phyloP scores from a whole-genome alignment of 1,140 invertebrate genomes.

The Archegozetes longisetosus region DNA sequence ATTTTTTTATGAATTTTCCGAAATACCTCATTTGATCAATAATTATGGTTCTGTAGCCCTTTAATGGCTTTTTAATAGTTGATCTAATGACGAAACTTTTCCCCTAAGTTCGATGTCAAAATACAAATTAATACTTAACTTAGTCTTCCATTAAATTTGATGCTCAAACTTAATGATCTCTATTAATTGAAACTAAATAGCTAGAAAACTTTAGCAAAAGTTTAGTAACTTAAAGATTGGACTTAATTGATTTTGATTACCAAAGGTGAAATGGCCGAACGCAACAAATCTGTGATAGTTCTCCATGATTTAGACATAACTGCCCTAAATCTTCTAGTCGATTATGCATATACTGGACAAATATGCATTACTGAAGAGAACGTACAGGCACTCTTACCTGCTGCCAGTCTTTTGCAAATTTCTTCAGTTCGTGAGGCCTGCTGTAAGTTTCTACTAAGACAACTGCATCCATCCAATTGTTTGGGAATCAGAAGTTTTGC shows the following conservation, averaged over 20 bases:
- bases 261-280: slow-evolving; percentile 52
- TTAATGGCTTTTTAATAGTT: too few relatives aligned
- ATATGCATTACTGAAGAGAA: slow-evolving; percentile 94
- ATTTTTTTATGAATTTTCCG: too few relatives aligned
- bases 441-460: slow-evolving; percentile 92
- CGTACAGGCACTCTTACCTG: slow-evolving; percentile 87
- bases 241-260: too few relatives aligned
- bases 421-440: slow-evolving; percentile 75
- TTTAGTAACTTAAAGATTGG: too few relatives aligned
- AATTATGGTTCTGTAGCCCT: too few relatives aligned
- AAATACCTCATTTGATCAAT: too few relatives aligned
- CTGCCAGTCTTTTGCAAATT: slow-evolving; percentile 84
- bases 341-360: slow-evolving; percentile 96
- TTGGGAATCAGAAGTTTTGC: slow-evolving; percentile 94
- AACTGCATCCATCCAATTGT: slow-evolving; percentile 93
- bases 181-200: too few relatives aligned
- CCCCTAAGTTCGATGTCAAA: not conserved
- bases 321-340: slow-evolving; percentile 90
- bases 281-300: slow-evolving; percentile 38
- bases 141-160: too few relatives aligned
- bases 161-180: too few relatives aligned
- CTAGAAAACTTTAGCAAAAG: too few relatives aligned
- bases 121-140: too few relatives aligned
- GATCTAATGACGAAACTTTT: not conserved
- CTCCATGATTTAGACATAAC: slow-evolving; percentile 77